A percentile compares a stretch with the other conserved stretches of the same genome.
phyloP scores from a whole-genome alignment of 2,113 vertebrate genomes.

The Phalacrocorax carbo region DNA sequence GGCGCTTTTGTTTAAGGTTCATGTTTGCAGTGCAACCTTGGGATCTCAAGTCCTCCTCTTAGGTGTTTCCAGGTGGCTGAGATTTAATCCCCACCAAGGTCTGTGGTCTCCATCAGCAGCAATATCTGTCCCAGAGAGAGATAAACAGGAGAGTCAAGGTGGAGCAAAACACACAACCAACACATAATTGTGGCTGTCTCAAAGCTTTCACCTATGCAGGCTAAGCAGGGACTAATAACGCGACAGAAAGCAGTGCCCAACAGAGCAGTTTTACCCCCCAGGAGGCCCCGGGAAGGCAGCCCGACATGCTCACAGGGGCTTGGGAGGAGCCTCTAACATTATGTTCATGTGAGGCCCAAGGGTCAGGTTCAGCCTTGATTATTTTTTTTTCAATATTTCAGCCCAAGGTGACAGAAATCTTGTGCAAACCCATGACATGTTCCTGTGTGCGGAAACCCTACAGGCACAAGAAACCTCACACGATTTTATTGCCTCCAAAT shows the following conservation, averaged over 20 bases:
- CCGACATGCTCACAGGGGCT: fast-evolving
- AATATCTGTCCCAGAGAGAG: conserved; percentile 42
- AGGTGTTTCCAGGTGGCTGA: conserved; percentile 52
- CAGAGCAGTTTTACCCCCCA: background rate
- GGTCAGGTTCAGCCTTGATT: background rate
- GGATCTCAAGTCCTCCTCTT: conserved; percentile 57
- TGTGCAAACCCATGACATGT: background rate
- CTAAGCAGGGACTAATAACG: background rate
- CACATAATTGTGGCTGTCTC: background rate
- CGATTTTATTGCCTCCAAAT: background rate
- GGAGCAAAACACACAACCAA: background rate
- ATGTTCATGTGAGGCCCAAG: fast-evolving
- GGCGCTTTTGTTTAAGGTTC: conserved; percentile 50
- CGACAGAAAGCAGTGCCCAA: background rate
- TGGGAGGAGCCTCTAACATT: background rate
- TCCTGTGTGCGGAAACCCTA: background rate
- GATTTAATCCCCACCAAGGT: conserved; percentile 46
- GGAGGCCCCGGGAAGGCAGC: background rate
- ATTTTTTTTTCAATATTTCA: background rate
- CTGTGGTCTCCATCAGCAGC: conserved; percentile 54
- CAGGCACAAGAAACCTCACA: background rate
- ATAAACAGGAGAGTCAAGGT: background rate
- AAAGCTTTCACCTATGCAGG: background rate
- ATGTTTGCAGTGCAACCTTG: conserved; percentile 46
- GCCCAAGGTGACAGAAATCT: background rate